Evolutionary conservation across 2,888 invertebrate species (phyloP).

Genomic region (Hipparchia sbordonii): DNA sequence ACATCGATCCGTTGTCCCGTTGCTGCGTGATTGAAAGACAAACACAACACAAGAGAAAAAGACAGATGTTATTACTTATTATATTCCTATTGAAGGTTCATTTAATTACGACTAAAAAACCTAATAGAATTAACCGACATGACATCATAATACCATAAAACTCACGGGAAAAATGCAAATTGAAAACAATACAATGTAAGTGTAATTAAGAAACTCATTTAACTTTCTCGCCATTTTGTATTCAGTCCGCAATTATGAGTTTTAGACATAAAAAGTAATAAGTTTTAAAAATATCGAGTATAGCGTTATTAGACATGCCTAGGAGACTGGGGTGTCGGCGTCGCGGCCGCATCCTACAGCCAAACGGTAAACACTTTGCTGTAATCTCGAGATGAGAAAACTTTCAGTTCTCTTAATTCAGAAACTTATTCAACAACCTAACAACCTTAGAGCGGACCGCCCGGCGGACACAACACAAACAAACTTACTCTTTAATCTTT

Average conservation of each 20-base stretch:
- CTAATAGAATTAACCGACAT: not conserved
- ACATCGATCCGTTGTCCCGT: too few relatives aligned
- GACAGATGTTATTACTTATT: too few relatives aligned
- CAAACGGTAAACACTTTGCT: slow-evolving; percentile 84
- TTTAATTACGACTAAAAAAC: not conserved
- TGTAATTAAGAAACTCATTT: slow-evolving; percentile 36
- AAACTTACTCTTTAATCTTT: slow-evolving; percentile 77
- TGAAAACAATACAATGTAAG: slow-evolving; percentile 29
- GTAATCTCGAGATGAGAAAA: slow-evolving; percentile 84
- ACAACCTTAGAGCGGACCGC: slow-evolving; percentile 81
- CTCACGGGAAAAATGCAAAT: slow-evolving; percentile 16
- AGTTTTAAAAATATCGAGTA: slow-evolving; percentile 43
- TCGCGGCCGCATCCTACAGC: slow-evolving; percentile 76
- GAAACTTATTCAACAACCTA: slow-evolving; percentile 84
- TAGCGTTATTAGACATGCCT: slow-evolving; percentile 47
- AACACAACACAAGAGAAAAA: too few relatives aligned
- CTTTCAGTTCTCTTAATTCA: slow-evolving; percentile 84
- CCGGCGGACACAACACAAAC: slow-evolving; percentile 74
- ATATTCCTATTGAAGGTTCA: too few relatives aligned
- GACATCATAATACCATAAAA: slow-evolving; percentile 2
- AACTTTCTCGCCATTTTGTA: slow-evolving; percentile 27
- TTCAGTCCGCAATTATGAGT: slow-evolving; percentile 24
- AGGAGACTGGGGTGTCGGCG: slow-evolving; percentile 47
- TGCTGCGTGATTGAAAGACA: too few relatives aligned
- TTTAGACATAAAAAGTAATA: slow-evolving; percentile 32